These are phyloP conservation scores for Rhynchophorus ferrugineus DNA, from an alignment of 1,140 invertebrate species.

Conservation along the genomic window DNA sequence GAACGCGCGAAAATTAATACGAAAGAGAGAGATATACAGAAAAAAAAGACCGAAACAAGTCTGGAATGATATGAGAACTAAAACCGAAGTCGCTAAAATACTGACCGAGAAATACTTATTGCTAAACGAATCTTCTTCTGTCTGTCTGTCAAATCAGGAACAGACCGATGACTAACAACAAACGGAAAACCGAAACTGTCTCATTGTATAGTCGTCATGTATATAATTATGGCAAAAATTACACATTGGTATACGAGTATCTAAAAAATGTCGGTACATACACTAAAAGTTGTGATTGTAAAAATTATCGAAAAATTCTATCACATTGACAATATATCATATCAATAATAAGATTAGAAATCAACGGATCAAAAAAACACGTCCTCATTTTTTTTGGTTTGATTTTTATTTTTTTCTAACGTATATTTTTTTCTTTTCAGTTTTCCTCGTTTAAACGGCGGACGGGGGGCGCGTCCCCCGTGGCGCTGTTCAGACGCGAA, in stretches of 20 bases:
- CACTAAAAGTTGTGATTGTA: conserved; percentile 42
- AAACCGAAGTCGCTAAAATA: conserved; percentile 18
- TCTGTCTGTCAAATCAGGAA: conserved; percentile 7
- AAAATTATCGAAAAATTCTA: conserved; percentile 44
- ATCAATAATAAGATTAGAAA: conserved; percentile 26
- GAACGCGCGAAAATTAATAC: conserved; percentile 3
- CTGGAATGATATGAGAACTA: conserved; percentile 18
- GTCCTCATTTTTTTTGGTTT: conserved; percentile 10
- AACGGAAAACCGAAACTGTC: conserved; percentile 13
- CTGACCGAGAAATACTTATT: conserved; percentile 25
- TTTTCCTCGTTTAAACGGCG: background rate
- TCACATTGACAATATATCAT: conserved; percentile 42
- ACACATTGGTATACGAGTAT: conserved; percentile 42
- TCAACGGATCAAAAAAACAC: conserved; percentile 21
- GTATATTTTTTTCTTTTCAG: conserved; percentile 8
- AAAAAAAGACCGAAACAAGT: background rate
- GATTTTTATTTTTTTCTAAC: conserved; percentile 7
- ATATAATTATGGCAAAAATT: conserved; percentile 40
- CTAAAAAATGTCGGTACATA: conserved; percentile 41
- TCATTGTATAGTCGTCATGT: conserved; percentile 26
- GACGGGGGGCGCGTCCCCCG: too few species aligned
- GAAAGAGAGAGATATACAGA: background rate
- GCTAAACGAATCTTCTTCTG: conserved; percentile 18
- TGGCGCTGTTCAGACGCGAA: conserved; percentile 9
- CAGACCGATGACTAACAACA: conserved; percentile 6